Conservation (phyloP, 2,797 vertebrate species). For the Ibycter americanus region DNA sequence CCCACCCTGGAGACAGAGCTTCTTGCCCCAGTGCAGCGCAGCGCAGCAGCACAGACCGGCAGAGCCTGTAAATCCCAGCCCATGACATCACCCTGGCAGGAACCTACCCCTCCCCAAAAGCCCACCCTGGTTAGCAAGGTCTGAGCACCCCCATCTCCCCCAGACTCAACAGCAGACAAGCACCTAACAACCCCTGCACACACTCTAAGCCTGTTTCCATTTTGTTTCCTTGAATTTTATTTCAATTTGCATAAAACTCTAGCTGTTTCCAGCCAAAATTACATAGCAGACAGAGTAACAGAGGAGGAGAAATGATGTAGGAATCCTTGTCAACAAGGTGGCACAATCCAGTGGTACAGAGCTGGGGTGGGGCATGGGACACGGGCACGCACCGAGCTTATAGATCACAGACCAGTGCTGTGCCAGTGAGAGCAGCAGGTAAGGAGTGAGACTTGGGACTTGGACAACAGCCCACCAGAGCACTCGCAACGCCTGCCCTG, state of each 20-base stretch:
- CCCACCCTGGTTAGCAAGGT: neutral
- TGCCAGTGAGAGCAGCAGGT: slow-evolving; percentile 29
- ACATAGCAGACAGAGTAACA: neutral
- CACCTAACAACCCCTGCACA: no score
- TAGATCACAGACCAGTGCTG: neutral
- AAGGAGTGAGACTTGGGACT: neutral
- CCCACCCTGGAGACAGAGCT: neutral
- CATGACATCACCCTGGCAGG: fast-evolving
- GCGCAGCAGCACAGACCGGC: neutral
- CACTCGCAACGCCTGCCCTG: neutral
- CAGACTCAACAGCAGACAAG: neutral
- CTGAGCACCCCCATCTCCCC: neutral
- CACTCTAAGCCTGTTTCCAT: fast-evolving
- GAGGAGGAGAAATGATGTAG: neutral
- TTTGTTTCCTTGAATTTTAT: slow-evolving; percentile 48
- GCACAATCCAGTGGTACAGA: neutral
- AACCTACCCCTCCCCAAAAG: neutral
- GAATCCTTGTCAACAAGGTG: neutral
- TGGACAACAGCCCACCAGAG: neutral
- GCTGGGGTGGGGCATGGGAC: neutral
- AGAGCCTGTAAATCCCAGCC: neutral
- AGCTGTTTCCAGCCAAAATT: slow-evolving; percentile 7
- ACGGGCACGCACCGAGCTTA: neutral
- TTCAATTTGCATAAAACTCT: slow-evolving; percentile 29
- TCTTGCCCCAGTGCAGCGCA: neutral